These are phyloP conservation scores for Henricia sp. DNA, from an alignment of 53 echinoderm and acorn worm species.

Conservation along the genomic window DNA sequence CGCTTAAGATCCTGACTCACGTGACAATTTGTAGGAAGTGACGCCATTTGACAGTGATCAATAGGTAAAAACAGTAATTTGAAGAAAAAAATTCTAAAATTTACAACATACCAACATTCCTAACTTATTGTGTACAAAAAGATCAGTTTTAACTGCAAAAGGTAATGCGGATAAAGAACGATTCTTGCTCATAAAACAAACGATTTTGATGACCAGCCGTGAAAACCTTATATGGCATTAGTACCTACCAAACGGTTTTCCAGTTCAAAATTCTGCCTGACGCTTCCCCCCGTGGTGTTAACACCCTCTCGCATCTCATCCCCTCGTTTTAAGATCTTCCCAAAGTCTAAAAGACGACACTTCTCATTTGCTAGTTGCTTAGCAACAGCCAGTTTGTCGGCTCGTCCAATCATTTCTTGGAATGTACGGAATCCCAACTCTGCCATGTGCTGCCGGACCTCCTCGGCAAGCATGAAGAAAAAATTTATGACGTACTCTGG, in stretches of 20 bases:
- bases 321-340: constrained; percentile 75
- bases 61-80: too few relatives aligned
- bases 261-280: constrained; percentile 81
- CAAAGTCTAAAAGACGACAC: constrained; percentile 88
- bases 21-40: too few relatives aligned
- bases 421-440: constrained; percentile 95
- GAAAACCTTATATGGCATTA: too few relatives aligned
- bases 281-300: constrained; percentile 75
- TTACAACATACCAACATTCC: too few relatives aligned
- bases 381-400: constrained; percentile 77
- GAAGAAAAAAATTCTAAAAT: too few relatives aligned
- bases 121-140: too few relatives aligned
- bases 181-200: too few relatives aligned
- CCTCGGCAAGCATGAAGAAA: constrained; percentile 99
- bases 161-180: too few relatives aligned
- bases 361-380: constrained; percentile 73
- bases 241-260: constrained; percentile 93
- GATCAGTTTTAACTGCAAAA: too few relatives aligned
- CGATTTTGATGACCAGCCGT: too few relatives aligned
- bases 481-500: constrained; percentile 96
- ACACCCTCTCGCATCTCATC: constrained; percentile 77
- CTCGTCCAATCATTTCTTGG: constrained; percentile 89
- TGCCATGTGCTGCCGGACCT: constrained; percentile 90
- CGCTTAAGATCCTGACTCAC: too few relatives aligned
- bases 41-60: too few relatives aligned